Percentiles rank a stretch among this genome's conserved stretches.
These are phyloP conservation scores for Delia radicum DNA, from an alignment of 1,140 invertebrate species.

Conservation along the genomic window DNA sequence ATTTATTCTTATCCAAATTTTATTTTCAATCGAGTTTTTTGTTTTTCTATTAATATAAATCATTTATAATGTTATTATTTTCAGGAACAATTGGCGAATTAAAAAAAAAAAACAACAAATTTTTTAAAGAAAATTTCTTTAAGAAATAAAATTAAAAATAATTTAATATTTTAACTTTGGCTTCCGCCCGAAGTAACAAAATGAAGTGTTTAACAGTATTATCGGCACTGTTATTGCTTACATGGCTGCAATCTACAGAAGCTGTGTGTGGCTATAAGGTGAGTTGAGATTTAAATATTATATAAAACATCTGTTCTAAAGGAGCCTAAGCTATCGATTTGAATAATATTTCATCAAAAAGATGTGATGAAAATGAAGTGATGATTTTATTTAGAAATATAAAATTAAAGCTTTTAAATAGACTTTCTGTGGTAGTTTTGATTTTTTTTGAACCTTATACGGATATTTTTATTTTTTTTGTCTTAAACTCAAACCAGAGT, in stretches of 20 bases:
- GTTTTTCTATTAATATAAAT: background rate
- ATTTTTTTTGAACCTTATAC: no score
- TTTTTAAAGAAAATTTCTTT: background rate
- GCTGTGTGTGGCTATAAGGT: conserved; percentile 17
- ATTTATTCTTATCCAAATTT: background rate
- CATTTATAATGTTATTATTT: background rate
- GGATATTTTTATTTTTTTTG: no score
- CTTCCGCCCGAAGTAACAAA: background rate
- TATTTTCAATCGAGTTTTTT: no score
- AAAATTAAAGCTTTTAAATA: no score
- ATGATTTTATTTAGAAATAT: no score
- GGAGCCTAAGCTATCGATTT: no score
- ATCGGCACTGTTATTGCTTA: background rate
- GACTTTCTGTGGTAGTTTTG: no score
- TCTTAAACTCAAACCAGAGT: no score
- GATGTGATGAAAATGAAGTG: no score
- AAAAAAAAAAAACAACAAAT: background rate
- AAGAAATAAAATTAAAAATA: background rate
- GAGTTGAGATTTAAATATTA: no score
- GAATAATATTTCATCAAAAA: no score
- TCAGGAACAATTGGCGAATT: background rate
- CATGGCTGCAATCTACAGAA: background rate
- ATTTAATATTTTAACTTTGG: background rate
- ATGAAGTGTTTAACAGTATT: background rate
- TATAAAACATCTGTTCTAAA: no score